Evolutionary conservation across 1,140 invertebrate genomes (phyloP).

Genomic region (Pectinophora gossypiella): DNA sequence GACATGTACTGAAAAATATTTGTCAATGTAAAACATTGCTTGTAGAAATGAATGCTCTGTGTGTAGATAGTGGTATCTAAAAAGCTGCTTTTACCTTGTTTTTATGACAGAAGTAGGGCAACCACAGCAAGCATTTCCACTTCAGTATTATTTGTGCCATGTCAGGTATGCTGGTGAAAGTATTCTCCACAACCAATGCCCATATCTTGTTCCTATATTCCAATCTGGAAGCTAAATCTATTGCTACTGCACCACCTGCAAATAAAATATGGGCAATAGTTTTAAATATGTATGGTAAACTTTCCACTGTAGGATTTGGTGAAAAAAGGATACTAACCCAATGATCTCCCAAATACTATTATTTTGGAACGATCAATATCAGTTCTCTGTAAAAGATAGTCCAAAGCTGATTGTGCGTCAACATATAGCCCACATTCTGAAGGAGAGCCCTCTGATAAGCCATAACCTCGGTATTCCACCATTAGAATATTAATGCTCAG

Average conservation of each 20-base stretch:
- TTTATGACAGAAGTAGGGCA: constrained; percentile 87
- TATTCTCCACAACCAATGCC: constrained; percentile 94
- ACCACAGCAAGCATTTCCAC: constrained; percentile 81
- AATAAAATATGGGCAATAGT: constrained; percentile 5
- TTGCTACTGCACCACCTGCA: constrained; percentile 90
- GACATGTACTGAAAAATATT: constrained; percentile 85
- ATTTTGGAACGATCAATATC: constrained; percentile 92
- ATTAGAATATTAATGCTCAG: constrained; percentile 91
- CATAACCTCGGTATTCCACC: constrained; percentile 96
- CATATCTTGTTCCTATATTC: constrained; percentile 86
- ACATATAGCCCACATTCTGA: constrained; percentile 91
- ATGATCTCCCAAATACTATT: constrained; percentile 94
- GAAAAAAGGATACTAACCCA: constrained; percentile 80
- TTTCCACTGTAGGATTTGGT: no score
- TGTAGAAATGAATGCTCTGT: no score
- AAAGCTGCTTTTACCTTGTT: no score
- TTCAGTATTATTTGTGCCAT: constrained; percentile 88
- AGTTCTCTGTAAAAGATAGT: constrained; percentile 86
- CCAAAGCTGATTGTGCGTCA: constrained; percentile 91
- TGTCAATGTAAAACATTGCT: background rate
- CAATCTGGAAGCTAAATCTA: constrained; percentile 86
- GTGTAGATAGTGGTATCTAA: no score
- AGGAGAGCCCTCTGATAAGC: constrained; percentile 91
- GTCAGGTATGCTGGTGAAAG: constrained; percentile 95
- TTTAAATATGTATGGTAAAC: background rate